phyloP scores from a whole-genome alignment of 2,888 invertebrate species.

The Salpingus planirostris region DNA sequence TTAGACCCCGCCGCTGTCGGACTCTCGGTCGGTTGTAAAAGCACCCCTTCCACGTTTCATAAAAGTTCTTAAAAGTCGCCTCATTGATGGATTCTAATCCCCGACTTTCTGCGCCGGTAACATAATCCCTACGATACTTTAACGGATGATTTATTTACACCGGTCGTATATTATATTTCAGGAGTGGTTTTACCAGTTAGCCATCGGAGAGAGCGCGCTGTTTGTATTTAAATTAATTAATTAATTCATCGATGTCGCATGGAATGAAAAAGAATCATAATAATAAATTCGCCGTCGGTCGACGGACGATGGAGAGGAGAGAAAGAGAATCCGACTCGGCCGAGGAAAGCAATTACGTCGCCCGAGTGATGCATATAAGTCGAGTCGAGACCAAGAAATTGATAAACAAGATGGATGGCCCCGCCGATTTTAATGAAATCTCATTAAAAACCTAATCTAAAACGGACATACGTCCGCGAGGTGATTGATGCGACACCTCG shows the following conservation, averaged over 20 bases:
- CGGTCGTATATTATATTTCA: constrained; percentile 22
- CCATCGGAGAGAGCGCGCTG: background rate
- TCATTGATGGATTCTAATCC: no score
- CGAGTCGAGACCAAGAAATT: constrained; percentile 14
- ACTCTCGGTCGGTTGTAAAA: no score
- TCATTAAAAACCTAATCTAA: constrained; percentile 26
- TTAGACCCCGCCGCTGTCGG: no score
- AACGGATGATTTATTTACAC: constrained; percentile 22
- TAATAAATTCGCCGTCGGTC: constrained; percentile 2
- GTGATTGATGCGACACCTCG: constrained; percentile 13
- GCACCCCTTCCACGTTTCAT: no score
- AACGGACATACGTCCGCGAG: no score
- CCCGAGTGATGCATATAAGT: constrained; percentile 2
- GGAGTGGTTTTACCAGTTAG: constrained; percentile 22
- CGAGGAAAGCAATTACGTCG: background rate
- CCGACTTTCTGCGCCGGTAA: constrained; percentile 17
- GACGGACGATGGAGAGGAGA: no score
- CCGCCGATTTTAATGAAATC: constrained; percentile 26
- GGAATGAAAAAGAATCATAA: constrained; percentile 6
- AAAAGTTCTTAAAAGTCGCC: no score
- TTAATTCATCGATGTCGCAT: constrained; percentile 4
- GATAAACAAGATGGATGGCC: constrained; percentile 25
- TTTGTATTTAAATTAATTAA: constrained; percentile 10
- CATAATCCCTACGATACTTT: constrained; percentile 16
- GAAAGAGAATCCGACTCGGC: no score